Percentiles rank a stretch among this genome's conserved stretches.
Evolutionary conservation across 2,888 invertebrate species (phyloP).

Genomic region (Caenorhabditis sulstoni): DNA sequence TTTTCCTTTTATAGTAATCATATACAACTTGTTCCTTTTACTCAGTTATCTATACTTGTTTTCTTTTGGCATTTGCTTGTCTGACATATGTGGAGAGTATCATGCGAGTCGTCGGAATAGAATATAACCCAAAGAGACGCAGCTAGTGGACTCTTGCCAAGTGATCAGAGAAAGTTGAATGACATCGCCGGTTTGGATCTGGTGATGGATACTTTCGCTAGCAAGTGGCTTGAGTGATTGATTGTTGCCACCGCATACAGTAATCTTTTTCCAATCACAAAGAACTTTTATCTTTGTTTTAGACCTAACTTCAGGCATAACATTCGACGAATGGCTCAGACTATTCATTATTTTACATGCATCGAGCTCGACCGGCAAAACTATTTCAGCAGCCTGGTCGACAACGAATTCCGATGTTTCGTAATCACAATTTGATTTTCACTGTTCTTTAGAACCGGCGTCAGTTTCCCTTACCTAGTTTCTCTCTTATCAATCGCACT

Average conservation of each 20-base stretch:
- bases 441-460: no score
- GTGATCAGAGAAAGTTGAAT: neutral
- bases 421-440: no score
- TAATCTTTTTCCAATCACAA: no score
- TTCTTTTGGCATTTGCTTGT: neutral
- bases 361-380: no score
- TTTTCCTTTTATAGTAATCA: slow-evolving; percentile 18
- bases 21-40: neutral
- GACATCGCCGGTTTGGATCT: neutral
- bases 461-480: slow-evolving; percentile 10
- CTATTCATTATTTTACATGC: no score
- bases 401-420: no score
- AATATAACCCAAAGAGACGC: slow-evolving; percentile 4
- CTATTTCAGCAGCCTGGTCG: no score
- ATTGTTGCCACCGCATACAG: no score
- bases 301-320: no score
- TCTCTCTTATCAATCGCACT: slow-evolving; percentile 24
- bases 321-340: no score
- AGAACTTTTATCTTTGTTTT: no score
- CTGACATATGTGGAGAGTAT: neutral
- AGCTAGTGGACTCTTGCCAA: slow-evolving; percentile 3
- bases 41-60: neutral
- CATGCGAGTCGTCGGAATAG: neutral
- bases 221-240: neutral
- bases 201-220: neutral